Percentiles rank a stretch among this genome's conserved stretches.
These are phyloP conservation scores for Catharus bicknelli DNA, from an alignment of 2,113 vertebrate species.

Conservation along the genomic window DNA sequence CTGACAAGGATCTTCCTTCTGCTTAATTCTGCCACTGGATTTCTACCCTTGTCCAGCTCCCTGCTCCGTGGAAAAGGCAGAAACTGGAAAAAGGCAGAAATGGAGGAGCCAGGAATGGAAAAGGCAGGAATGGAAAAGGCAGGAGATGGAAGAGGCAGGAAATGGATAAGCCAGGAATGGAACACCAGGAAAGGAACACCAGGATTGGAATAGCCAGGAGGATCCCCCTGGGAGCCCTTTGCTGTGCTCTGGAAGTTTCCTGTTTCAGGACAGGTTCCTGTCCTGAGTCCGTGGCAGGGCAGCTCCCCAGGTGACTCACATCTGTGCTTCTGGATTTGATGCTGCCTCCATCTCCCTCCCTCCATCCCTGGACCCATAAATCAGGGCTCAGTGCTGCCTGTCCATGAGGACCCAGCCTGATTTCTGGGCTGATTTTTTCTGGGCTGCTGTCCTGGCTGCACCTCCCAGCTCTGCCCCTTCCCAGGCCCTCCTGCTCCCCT, in stretches of 20 bases:
- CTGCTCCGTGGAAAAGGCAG: not conserved
- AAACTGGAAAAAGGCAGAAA: not conserved
- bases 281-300: not conserved
- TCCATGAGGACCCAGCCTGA: not conserved
- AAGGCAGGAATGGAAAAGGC: not conserved
- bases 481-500: not conserved
- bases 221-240: too few relatives aligned
- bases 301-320: not conserved
- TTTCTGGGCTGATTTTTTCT: not conserved
- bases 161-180: not conserved
- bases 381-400: not conserved
- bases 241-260: not conserved
- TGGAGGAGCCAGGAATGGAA: not conserved
- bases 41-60: not conserved
- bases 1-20: not conserved
- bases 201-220: not conserved
- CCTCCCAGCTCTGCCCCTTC: not conserved
- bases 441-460: not conserved
- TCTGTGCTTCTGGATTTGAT: not conserved
- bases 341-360: not conserved
- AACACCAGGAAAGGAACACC: rapidly evolving
- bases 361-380: not conserved
- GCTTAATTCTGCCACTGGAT: not conserved
- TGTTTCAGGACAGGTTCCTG: not conserved
- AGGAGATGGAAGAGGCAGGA: not conserved